A percentile compares a stretch with the other conserved stretches of the same genome.
These are phyloP conservation scores for Colistium nudipinnis DNA, from an alignment of 2,113 vertebrate species.

Conservation along the genomic window DNA sequence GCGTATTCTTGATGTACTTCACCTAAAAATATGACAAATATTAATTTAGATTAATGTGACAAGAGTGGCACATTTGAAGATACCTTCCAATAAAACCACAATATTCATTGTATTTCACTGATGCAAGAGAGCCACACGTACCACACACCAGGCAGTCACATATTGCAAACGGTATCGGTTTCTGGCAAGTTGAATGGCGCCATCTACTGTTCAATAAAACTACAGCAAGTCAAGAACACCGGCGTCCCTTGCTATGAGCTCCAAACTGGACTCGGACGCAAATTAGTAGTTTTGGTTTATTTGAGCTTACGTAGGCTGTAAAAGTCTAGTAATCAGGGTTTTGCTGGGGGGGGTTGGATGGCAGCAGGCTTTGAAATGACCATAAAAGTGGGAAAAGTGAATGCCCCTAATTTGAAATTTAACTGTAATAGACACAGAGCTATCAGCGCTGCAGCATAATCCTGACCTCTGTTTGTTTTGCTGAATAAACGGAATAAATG, in stretches of 20 bases:
- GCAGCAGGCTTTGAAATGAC: constrained; percentile 69
- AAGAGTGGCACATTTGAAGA: constrained; percentile 40
- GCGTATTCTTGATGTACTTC: not conserved
- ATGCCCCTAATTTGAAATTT: constrained; percentile 74
- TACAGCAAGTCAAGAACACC: constrained; percentile 28
- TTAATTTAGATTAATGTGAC: constrained; percentile 33
- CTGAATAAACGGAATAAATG: constrained; percentile 79
- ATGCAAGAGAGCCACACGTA: constrained; percentile 49
- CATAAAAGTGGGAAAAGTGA: constrained; percentile 67
- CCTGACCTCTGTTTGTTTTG: constrained; percentile 77
- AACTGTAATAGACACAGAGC: constrained; percentile 70
- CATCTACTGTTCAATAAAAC: constrained; percentile 74
- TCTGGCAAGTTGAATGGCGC: constrained; percentile 77
- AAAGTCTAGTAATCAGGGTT: constrained; percentile 54
- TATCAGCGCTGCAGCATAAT: constrained; percentile 69
- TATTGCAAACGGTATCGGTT: constrained; percentile 33
- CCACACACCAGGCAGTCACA: constrained; percentile 43
- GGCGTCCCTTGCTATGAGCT: constrained; percentile 18
- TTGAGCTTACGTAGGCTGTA: constrained; percentile 43
- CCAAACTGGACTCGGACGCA: constrained; percentile 32
- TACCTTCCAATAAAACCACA: constrained; percentile 46
- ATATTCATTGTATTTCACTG: constrained; percentile 54
- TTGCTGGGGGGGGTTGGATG: constrained; percentile 43
- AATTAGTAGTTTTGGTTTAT: constrained; percentile 32
- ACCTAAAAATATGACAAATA: constrained; percentile 28